These are phyloP conservation scores for Coenonympha arcania DNA, from an alignment of 2,888 invertebrate genomes.

Conservation along the genomic window DNA sequence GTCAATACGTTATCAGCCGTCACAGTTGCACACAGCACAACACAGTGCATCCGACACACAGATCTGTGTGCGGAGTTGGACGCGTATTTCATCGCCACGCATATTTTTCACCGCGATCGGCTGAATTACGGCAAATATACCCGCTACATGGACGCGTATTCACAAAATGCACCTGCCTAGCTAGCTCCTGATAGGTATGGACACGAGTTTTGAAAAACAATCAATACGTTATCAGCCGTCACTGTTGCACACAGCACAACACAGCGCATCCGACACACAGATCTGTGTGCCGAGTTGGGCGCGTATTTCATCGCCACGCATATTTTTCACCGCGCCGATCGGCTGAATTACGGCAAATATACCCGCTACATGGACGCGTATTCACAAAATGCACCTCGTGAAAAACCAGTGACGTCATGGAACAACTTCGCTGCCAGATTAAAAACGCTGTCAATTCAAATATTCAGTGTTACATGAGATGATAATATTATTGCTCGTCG, in stretches of 20 bases:
- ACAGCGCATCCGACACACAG: not conserved
- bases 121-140: slow-evolving; percentile 26
- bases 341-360: slow-evolving; percentile 26
- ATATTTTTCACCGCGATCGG: slow-evolving; percentile 22
- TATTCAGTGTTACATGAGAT: too few species aligned
- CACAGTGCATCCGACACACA: not conserved
- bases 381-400: slow-evolving; percentile 10
- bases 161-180: slow-evolving; percentile 13
- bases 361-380: not conserved
- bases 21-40: not conserved
- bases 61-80: not conserved
- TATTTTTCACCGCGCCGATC: slow-evolving; percentile 21
- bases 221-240: slow-evolving; percentile 12
- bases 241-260: not conserved
- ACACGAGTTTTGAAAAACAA: slow-evolving; percentile 1
- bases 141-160: not conserved
- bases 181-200: too few species aligned
- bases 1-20: slow-evolving; percentile 12
- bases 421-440: too few species aligned
- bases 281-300: not conserved
- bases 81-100: slow-evolving; percentile 21
- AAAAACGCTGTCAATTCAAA: too few species aligned
- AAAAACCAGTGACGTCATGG: too few species aligned
- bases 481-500: too few species aligned
- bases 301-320: slow-evolving; percentile 21